A percentile compares a stretch with the other conserved stretches of the same genome.
These are phyloP conservation scores for Rhabdophis nuchalis DNA, from an alignment of 2,797 vertebrate genomes.

Conservation along the genomic window DNA sequence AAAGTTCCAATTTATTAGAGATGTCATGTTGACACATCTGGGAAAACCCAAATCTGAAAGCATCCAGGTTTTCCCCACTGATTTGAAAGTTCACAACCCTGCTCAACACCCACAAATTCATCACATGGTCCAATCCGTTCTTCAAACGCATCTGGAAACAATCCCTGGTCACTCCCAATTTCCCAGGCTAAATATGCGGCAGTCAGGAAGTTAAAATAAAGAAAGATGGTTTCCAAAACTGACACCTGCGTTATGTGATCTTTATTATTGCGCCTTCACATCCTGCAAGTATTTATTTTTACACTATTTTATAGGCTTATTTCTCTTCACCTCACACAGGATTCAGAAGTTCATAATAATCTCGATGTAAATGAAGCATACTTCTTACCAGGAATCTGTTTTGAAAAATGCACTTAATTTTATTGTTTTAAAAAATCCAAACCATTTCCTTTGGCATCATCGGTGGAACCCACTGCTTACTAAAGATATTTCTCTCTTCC, in stretches of 20 bases:
- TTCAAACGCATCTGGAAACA: no score
- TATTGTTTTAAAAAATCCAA: not conserved
- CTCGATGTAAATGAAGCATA: not conserved
- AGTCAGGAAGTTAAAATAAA: no score
- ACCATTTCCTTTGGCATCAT: not conserved
- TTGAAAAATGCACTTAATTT: not conserved
- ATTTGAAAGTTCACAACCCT: no score
- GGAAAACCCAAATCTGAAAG: no score
- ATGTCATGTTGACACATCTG: no score
- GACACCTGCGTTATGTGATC: not conserved
- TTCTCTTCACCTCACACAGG: not conserved
- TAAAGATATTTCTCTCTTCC: not conserved
- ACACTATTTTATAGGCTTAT: not conserved
- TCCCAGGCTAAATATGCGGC: no score
- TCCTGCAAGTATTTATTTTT: not conserved
- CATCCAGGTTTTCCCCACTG: no score
- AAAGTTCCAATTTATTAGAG: no score
- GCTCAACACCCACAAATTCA: no score
- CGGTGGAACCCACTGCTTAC: not conserved
- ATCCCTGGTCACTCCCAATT: no score
- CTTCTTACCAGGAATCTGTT: not conserved
- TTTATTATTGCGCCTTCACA: not conserved
- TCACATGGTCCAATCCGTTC: no score
- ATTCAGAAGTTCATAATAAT: not conserved
- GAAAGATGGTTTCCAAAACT: no score